Percentiles rank a stretch among this genome's conserved stretches.
Evolutionary conservation across 64 coral and sea anemone species (phyloP).

Genomic region (Montipora sp.): DNA sequence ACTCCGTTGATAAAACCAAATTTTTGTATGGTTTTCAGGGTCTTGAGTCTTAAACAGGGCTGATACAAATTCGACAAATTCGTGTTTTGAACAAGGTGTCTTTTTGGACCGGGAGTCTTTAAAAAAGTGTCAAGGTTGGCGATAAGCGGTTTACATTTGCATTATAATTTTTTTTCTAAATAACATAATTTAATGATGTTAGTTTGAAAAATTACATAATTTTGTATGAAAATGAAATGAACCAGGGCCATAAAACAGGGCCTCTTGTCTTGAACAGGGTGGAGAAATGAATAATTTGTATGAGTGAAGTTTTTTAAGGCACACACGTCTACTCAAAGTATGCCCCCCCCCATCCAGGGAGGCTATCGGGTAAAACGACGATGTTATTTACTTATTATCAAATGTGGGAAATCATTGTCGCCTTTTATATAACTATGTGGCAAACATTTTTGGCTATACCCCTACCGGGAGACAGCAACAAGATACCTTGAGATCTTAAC

Average conservation of each 20-base stretch:
- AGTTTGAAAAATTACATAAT: slow-evolving; percentile 11
- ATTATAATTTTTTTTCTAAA: neutral
- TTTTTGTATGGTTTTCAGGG: too few relatives aligned
- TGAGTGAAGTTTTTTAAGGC: neutral
- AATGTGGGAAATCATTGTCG: too few relatives aligned
- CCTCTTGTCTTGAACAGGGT: neutral
- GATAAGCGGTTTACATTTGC: neutral
- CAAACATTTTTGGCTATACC: neutral
- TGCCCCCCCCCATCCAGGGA: too few relatives aligned
- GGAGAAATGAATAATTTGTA: neutral
- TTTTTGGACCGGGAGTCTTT: neutral
- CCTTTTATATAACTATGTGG: too few relatives aligned
- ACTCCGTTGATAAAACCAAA: too few relatives aligned
- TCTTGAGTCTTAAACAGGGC: neutral
- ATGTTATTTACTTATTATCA: too few relatives aligned
- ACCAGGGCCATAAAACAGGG: neutral
- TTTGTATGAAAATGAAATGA: slow-evolving; percentile 3
- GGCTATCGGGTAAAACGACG: neutral
- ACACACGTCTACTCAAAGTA: neutral
- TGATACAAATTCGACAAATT: neutral
- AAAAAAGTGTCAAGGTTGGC: slow-evolving; percentile 6
- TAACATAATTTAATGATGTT: neutral
- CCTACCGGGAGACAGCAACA: neutral
- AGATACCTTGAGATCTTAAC: neutral
- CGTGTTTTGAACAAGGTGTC: neutral